A percentile compares a stretch with the other conserved stretches of the same genome.
These are phyloP conservation scores for Chironomus tepperi DNA, from an alignment of 1,140 invertebrate genomes.

Conservation along the genomic window DNA sequence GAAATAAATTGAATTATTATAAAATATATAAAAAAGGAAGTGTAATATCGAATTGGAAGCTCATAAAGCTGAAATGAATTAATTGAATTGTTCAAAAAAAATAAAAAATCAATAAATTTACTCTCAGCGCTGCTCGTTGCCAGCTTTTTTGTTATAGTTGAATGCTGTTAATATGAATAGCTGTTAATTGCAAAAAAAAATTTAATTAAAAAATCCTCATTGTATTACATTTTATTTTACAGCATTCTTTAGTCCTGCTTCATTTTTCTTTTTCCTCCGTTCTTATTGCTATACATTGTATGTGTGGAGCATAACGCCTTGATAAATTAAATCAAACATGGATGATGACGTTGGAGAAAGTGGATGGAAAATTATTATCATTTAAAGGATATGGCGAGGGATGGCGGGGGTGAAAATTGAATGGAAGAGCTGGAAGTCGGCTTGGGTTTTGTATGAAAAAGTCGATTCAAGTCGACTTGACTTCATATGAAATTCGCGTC, in stretches of 20 bases:
- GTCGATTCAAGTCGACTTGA: too few species aligned
- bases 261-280: not conserved
- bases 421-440: too few species aligned
- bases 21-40: too few species aligned
- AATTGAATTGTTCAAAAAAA: constrained; percentile 3
- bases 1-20: too few species aligned
- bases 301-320: not conserved
- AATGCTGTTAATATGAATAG: not conserved
- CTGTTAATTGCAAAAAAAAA: not conserved
- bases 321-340: not conserved
- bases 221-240: not conserved
- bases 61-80: not conserved
- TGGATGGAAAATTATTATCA: too few species aligned
- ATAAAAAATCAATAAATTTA: not conserved
- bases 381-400: too few species aligned
- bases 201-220: not conserved
- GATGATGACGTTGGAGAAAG: not conserved
- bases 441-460: too few species aligned
- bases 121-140: too few species aligned
- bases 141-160: not conserved
- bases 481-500: too few species aligned
- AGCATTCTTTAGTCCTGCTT: not conserved
- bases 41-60: too few species aligned
- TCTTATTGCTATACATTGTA: not conserved
- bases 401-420: too few species aligned